Evolutionary conservation across 2,797 vertebrate genomes (phyloP).

Genomic region (Octomys mimax): DNA sequence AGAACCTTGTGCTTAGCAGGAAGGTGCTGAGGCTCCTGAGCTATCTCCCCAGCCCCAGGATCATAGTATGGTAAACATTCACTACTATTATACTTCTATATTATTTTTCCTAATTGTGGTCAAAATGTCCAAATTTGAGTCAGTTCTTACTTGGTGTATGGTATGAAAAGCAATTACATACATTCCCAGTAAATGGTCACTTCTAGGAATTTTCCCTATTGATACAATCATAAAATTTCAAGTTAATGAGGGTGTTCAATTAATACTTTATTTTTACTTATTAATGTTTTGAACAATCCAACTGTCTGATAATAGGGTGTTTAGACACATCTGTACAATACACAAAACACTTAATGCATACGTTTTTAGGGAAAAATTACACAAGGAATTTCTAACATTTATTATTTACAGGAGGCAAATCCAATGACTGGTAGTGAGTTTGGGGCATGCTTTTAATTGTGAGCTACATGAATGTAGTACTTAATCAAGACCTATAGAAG

Average conservation of each 20-base stretch:
- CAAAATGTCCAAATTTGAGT: background rate
- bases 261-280: background rate
- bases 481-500: background rate
- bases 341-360: background rate
- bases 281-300: background rate
- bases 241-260: background rate
- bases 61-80: background rate
- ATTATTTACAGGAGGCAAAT: background rate
- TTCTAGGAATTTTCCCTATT: background rate
- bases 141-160: background rate
- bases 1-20: too few species aligned
- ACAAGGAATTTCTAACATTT: background rate
- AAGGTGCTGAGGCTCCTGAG: too few species aligned
- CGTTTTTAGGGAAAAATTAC: background rate
- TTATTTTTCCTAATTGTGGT: background rate
- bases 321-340: background rate
- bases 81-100: background rate
- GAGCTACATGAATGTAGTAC: background rate
- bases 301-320: background rate
- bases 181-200: background rate
- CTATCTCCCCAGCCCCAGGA: too few species aligned
- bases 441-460: background rate
- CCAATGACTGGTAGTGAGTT: background rate
- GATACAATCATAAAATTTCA: background rate
- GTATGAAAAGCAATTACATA: background rate